Conservation (phyloP, 2,797 vertebrate species). For the Cossypha niveicapilla region DNA sequence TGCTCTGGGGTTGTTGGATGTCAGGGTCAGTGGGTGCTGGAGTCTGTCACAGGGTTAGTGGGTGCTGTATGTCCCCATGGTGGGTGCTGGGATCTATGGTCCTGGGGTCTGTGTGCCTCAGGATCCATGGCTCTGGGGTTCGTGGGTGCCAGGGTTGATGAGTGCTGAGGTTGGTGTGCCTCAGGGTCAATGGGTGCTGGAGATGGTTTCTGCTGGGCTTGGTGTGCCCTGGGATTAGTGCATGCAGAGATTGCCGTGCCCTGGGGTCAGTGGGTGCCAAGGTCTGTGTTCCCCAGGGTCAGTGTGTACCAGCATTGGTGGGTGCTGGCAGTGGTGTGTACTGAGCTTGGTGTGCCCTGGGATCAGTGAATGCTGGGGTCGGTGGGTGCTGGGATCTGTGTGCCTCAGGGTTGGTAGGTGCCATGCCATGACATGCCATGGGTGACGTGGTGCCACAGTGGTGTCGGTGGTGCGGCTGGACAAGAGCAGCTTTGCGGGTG, state of each 20-base stretch:
- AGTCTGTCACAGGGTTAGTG: neutral
- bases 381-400: neutral
- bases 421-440: neutral
- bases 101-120: neutral
- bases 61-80: neutral
- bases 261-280: neutral
- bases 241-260: too few species aligned
- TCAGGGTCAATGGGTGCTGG: neutral
- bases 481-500: conserved; percentile 85
- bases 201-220: neutral
- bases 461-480: conserved; percentile 91
- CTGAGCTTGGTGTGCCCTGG: neutral
- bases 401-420: neutral
- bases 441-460: conserved; percentile 68
- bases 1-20: neutral
- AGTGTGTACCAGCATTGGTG: neutral
- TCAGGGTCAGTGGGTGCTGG: neutral
- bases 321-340: neutral
- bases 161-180: neutral
- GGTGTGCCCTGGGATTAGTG: too few species aligned
- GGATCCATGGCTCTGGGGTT: neutral
- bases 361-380: neutral
- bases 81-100: neutral
- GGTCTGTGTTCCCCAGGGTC: neutral
- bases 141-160: accelerated